Percentiles rank a stretch among this genome's conserved stretches.
Conservation (phyloP, 1,140 invertebrate genomes). For the Lepidurus arcticus region DNA sequence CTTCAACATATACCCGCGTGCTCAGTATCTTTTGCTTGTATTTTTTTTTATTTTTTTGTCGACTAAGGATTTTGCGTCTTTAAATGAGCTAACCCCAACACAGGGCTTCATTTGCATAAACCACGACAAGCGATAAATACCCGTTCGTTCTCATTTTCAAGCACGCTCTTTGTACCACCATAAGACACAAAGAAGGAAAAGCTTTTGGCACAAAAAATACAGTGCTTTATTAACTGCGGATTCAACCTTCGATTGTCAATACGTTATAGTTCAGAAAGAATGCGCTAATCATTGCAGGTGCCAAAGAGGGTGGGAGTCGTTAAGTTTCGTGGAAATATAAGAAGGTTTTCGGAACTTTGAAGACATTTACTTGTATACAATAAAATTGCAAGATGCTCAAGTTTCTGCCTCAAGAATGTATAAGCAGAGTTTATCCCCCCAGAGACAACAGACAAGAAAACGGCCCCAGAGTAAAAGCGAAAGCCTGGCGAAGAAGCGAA, state of each 20-base stretch:
- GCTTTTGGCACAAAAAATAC: background rate
- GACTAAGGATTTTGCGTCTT: background rate
- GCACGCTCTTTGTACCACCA: background rate
- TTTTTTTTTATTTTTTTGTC: background rate
- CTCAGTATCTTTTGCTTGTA: background rate
- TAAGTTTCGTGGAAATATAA: background rate
- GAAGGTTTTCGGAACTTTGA: background rate
- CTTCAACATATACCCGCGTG: background rate
- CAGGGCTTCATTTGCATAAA: background rate
- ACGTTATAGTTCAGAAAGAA: background rate
- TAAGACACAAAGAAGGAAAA: background rate
- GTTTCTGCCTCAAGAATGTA: conserved; percentile 6
- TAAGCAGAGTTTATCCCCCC: background rate
- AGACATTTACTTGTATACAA: background rate
- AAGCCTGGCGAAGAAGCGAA: conserved; percentile 15
- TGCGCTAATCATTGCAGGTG: background rate
- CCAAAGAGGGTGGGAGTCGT: background rate
- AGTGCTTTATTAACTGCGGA: background rate
- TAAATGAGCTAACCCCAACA: background rate
- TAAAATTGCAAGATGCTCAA: background rate
- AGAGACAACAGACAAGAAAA: conserved; percentile 10
- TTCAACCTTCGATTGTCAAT: background rate
- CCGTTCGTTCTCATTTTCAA: background rate
- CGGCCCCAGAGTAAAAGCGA: background rate
- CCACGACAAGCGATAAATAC: background rate